These are phyloP conservation scores for Melitaea athalia DNA, from an alignment of 2,888 invertebrate species.

Conservation along the genomic window DNA sequence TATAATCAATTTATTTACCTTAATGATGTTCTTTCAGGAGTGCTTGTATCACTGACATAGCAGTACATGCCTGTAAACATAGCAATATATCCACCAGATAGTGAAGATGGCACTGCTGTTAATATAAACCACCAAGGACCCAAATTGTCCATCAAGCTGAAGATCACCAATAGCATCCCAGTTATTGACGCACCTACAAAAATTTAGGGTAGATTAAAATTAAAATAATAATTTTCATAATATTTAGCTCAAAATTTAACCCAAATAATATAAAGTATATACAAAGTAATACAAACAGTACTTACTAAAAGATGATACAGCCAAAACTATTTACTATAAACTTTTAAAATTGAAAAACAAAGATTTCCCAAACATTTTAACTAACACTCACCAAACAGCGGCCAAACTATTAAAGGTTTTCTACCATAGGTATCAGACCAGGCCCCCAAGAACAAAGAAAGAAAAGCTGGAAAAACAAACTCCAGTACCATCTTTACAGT, in stretches of 20 bases:
- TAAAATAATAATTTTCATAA: background rate
- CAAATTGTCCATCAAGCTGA: constrained; percentile 58
- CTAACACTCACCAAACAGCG: constrained; percentile 81
- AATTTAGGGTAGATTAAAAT: background rate
- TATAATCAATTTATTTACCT: constrained; percentile 63
- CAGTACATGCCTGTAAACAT: constrained; percentile 84
- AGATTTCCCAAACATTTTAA: background rate
- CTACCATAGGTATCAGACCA: constrained; percentile 92
- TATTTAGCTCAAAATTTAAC: too few relatives aligned
- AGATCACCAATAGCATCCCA: constrained; percentile 60
- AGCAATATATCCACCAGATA: constrained; percentile 84
- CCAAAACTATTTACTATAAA: too few relatives aligned
- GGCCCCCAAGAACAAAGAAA: constrained; percentile 88
- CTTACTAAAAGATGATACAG: too few relatives aligned
- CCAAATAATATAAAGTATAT: background rate
- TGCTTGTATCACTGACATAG: constrained; percentile 85
- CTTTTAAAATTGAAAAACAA: too few relatives aligned
- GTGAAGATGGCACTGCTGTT: constrained; percentile 79
- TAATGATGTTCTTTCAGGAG: constrained; percentile 81
- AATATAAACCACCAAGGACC: constrained; percentile 80
- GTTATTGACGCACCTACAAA: constrained; percentile 63
- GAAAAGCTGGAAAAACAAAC: constrained; percentile 84
- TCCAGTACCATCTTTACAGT: constrained; percentile 85
- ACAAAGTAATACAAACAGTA: too few relatives aligned
- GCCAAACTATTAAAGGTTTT: constrained; percentile 85